Base-by-base conservation (phyloP, 64 coral and sea anemone species). In the Dendrophyllia cribrosa region DNA sequence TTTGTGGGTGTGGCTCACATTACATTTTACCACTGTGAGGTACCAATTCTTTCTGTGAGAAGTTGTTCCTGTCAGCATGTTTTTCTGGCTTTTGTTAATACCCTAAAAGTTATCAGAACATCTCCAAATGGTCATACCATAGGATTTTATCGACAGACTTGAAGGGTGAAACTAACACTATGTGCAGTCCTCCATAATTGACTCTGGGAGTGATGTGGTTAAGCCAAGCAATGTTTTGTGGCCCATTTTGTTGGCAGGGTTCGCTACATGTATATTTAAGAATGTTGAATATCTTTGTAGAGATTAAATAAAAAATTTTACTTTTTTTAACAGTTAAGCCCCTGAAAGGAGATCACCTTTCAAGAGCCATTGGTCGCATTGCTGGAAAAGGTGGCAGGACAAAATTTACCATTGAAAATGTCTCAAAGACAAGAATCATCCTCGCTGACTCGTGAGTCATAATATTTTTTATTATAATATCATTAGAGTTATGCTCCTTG, bases 381-480 rank as follows among this genome's bases (percentile, higher is more conserved):
- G 97, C 97, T 82, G 97, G 97, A 10, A 96, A 94, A 86, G 91
- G 97, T 76, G 97, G 97, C 51, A 96, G 88, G 66, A 99, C 97
- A 82, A 99, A 99, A 73, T 99, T 94, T 71, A 99, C 97, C 0
- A 96, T 99, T 86, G 97, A 99, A 93, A 99, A 99, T 99, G 97
- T 99, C 48, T 96, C 97, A 55, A 99, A 99, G 79, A 99, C 97
- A 14, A 96, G 97, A 88, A 99, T 99, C 45, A 95, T 99, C 26
- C 62, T 99, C 17, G 97, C 97, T 52, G 97, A 99, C 72, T 85
- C 97, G 97, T 99, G 83, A 96, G 97, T 93, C 3, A 3, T 47
- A n/a, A 21, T 15, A 19, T 78, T 64, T 66, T 15, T 7, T 79
- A n/a, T 66, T 66, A 20, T 17, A 21, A 22, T 17, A 7, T 22